Percentiles rank a stretch among this genome's conserved stretches.
Evolutionary conservation across 2,113 vertebrate genomes (phyloP).

Genomic region (Nycticebus coucang): DNA sequence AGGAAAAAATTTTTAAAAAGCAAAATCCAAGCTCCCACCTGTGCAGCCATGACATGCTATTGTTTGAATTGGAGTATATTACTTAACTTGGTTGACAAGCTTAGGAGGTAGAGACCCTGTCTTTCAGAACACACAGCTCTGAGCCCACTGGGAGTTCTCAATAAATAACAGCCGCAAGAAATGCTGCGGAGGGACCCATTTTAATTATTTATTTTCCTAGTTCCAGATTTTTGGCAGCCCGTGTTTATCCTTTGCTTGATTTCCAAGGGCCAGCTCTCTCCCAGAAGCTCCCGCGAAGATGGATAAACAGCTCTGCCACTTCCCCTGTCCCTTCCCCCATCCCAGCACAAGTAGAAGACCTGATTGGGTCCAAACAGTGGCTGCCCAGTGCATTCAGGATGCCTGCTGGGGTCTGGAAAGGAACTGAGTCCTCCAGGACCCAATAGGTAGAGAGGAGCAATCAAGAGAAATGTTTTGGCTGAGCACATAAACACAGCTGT

Average conservation of each 20-base stretch:
- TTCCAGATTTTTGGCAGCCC: conserved; percentile 61
- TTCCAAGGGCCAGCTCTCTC: conserved; percentile 52
- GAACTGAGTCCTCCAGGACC: conserved; percentile 68
- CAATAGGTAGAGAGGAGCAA: conserved; percentile 27
- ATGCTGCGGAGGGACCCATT: conserved; percentile 62
- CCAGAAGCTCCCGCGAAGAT: conserved; percentile 29
- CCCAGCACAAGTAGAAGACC: conserved; percentile 14
- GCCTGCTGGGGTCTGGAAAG: conserved; percentile 64
- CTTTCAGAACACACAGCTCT: conserved; percentile 69
- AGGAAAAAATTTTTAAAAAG: neutral
- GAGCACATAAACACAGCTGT: conserved; percentile 69
- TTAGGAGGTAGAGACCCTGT: conserved; percentile 70
- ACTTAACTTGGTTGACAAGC: conserved; percentile 70
- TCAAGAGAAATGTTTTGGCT: conserved; percentile 69
- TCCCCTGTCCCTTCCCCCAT: neutral
- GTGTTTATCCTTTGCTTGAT: conserved; percentile 55
- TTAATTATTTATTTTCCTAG: conserved; percentile 65
- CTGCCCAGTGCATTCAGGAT: conserved; percentile 22
- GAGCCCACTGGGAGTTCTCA: conserved; percentile 74
- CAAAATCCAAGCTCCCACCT: conserved; percentile 73
- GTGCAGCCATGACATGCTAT: conserved; percentile 72
- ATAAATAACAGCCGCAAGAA: conserved; percentile 74
- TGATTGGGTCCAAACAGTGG: neutral
- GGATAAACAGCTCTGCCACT: neutral
- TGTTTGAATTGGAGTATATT: conserved; percentile 74